phyloP scores from a whole-genome alignment of 2,113 vertebrate species.

The Calidris pygmaea region DNA sequence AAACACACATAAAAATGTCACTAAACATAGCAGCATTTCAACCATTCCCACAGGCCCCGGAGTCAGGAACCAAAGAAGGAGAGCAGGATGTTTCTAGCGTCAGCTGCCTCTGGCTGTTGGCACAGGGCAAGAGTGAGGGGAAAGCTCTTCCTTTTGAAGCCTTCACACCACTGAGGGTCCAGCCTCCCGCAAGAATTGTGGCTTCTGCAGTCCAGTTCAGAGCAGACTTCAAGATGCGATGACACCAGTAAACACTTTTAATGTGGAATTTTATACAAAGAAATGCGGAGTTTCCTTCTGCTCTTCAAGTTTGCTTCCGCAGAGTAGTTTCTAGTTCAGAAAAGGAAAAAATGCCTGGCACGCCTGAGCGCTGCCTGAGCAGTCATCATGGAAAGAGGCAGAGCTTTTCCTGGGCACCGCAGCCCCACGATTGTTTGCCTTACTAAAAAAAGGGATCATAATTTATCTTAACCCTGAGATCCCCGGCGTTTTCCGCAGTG shows the following conservation, averaged over 20 bases:
- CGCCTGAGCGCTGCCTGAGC: background rate
- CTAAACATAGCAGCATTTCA: background rate
- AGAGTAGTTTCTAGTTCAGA: background rate
- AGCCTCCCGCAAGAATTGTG: background rate
- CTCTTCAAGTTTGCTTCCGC: background rate
- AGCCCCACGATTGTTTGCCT: background rate
- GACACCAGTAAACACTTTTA: background rate
- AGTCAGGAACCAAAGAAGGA: background rate
- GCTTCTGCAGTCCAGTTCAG: background rate
- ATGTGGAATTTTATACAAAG: background rate
- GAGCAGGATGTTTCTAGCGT: background rate
- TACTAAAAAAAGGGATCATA: constrained; percentile 8
- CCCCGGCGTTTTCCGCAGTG: background rate
- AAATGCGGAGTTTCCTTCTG: background rate
- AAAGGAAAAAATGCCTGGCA: constrained; percentile 57
- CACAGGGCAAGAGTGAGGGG: background rate
- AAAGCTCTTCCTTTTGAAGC: background rate
- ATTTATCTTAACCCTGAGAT: constrained; percentile 37
- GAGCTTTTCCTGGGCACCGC: background rate
- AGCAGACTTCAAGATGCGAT: background rate
- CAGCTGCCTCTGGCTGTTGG: background rate
- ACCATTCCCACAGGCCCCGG: background rate
- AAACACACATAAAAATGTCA: background rate
- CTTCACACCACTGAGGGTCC: background rate
- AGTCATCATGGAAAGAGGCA: constrained; percentile 47